A percentile compares a stretch with the other conserved stretches of the same genome.
These are phyloP conservation scores for Frankliniella fusca DNA, from an alignment of 2,888 invertebrate genomes.

Conservation along the genomic window DNA sequence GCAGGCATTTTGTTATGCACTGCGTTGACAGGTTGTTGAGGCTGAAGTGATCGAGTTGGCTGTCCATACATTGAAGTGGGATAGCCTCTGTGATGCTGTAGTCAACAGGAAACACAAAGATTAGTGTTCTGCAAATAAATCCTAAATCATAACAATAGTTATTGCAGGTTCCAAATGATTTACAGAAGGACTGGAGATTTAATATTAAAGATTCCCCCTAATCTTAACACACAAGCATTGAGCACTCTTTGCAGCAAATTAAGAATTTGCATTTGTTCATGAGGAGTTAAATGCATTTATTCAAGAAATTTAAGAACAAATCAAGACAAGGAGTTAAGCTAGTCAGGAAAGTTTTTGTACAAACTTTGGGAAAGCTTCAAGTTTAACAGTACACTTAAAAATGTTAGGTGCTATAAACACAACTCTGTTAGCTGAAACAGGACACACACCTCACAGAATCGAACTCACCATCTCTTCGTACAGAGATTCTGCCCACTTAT, in stretches of 20 bases:
- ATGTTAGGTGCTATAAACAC: no score
- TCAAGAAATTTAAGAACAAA: no score
- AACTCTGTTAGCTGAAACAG: not conserved
- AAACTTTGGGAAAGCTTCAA: no score
- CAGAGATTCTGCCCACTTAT: not conserved
- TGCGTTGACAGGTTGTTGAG: not conserved
- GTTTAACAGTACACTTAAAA: no score
- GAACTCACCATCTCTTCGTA: slow-evolving; percentile 6
- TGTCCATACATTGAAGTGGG: slow-evolving; percentile 34
- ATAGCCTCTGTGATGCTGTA: slow-evolving; percentile 18
- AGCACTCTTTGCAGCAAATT: not conserved
- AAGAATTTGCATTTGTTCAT: not conserved
- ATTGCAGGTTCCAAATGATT: not conserved
- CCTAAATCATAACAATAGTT: not conserved
- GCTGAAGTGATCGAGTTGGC: not conserved
- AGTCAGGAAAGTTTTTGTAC: no score
- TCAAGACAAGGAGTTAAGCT: no score
- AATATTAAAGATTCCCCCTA: no score
- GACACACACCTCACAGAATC: not conserved
- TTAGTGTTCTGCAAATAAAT: not conserved
- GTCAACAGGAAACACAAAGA: not conserved
- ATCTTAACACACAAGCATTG: no score
- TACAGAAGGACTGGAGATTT: no score
- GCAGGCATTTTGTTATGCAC: slow-evolving; percentile 28
- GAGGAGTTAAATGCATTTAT: no score